Percentiles rank a stretch among this genome's conserved stretches.
Conservation (phyloP, 2,797 vertebrate species). For the Phyllotis vaccarum region DNA sequence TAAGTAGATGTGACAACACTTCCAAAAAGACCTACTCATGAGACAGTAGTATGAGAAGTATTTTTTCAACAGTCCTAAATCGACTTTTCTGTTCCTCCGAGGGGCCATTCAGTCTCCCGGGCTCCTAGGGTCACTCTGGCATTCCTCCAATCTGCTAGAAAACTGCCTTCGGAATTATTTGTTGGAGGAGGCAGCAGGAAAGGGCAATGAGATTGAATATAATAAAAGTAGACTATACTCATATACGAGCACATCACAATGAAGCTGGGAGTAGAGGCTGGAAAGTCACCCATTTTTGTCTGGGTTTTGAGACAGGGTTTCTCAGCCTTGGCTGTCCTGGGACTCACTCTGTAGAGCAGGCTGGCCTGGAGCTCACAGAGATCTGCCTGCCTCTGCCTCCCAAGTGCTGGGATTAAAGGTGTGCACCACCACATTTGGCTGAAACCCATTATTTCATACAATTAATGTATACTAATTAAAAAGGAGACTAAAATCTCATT, state of each 20-base stretch:
- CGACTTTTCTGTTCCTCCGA: constrained; percentile 20
- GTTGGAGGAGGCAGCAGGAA: background rate
- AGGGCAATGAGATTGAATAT: background rate
- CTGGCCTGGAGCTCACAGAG: background rate
- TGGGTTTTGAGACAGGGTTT: background rate
- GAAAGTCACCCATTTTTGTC: background rate
- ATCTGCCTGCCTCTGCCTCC: background rate
- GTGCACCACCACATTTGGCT: background rate
- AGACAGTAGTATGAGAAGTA: constrained; percentile 32
- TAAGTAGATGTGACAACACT: background rate
- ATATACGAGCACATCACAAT: background rate
- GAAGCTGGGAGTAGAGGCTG: background rate
- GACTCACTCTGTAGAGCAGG: background rate
- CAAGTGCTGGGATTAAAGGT: background rate
- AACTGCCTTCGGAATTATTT: background rate
- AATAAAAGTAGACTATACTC: background rate
- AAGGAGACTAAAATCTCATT: background rate
- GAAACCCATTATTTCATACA: background rate
- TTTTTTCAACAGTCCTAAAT: constrained; percentile 46
- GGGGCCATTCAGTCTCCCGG: background rate
- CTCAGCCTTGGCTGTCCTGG: background rate
- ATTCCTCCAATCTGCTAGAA: constrained; percentile 28
- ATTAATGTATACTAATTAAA: background rate
- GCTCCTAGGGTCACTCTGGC: background rate
- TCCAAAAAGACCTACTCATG: background rate